Evolutionary conservation across 1,140 invertebrate species (phyloP), one percentile per base, ranked within the genome.

Genomic region (Charaxes varanes): DNA sequence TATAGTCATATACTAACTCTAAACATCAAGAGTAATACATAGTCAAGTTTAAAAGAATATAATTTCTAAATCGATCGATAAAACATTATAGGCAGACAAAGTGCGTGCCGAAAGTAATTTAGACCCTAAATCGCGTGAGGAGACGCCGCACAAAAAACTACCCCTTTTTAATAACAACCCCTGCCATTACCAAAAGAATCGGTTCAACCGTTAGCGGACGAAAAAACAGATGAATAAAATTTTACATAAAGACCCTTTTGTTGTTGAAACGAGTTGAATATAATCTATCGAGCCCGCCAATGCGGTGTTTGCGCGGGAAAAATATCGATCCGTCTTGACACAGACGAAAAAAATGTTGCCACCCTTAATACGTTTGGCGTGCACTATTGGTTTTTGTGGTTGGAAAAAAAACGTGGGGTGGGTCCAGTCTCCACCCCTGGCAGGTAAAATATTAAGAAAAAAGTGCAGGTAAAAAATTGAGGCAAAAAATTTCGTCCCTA

Each of bases 221-320:
- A 72, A 72, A 77, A 76, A 78, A 71, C 70, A 54, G 51, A 73
- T 76, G 70, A 74, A 74, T 72, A 68, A 64, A 68, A 24, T 53
- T 67, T 62, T 78, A 78, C 48, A 76, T 78, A 77, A 76, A 70
- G 51, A 57, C 41, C 41, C 55, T 51, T 57, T 74, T 74, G 68
- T 73, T 61, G 22, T 31, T 10, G 46, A 32, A 62, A 63, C 64
- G 45, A 49, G 56, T 68, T 56, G 34, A 30, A 17, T 32, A 33
- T 31, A 31, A 31, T 31, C 28, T 31, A 31, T 18, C n/a, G 12
- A 17, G 12, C 48, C 54, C 48, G 48, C 66, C 66, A 63, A 72
- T 71, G 53, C 58, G 50, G 50, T 38, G 17, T 36, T 38, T 30
- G 66, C 54, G 62, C 59, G 63, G 65, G 63, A 79, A 70, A 70